Conservation (phyloP, 2,113 vertebrate species). For the Phylloscopus whistleri region DNA sequence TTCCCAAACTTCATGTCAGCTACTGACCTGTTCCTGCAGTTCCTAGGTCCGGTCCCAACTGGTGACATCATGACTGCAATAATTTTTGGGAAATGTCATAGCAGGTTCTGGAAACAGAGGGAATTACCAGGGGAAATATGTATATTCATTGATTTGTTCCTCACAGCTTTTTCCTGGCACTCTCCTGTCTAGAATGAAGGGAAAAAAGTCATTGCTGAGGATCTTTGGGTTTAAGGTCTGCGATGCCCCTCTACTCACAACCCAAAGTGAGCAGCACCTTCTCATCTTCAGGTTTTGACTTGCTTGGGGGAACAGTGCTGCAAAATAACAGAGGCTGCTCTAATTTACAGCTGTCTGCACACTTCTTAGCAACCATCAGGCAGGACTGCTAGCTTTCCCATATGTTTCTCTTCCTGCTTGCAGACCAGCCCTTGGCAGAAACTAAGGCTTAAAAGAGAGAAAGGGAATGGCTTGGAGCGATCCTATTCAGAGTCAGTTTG, state of each 20-base stretch:
- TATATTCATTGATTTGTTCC: not conserved
- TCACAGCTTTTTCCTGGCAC: not conserved
- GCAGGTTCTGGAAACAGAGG: not conserved
- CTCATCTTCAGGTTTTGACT: not conserved
- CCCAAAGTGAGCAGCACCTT: not conserved
- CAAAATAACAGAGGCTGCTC: slow-evolving; percentile 9
- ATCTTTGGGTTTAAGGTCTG: not conserved
- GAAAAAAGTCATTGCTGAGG: not conserved
- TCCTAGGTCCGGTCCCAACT: not conserved
- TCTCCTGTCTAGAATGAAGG: not conserved
- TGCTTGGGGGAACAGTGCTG: not conserved
- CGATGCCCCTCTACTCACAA: not conserved
- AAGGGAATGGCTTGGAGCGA: not conserved
- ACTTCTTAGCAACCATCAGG: not conserved
- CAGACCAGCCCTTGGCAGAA: not conserved
- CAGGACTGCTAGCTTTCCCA: not conserved
- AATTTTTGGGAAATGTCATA: not conserved
- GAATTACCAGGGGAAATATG: not conserved
- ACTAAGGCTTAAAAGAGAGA: not conserved
- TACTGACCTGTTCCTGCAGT: not conserved
- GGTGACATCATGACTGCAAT: not conserved
- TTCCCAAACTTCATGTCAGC: not conserved
- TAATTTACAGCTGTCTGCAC: slow-evolving; percentile 13
- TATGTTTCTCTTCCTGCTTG: slow-evolving; percentile 3
- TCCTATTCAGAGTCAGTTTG: not conserved